These are phyloP conservation scores for Chionomys nivalis DNA, from an alignment of 2,113 vertebrate genomes.

Conservation along the genomic window DNA sequence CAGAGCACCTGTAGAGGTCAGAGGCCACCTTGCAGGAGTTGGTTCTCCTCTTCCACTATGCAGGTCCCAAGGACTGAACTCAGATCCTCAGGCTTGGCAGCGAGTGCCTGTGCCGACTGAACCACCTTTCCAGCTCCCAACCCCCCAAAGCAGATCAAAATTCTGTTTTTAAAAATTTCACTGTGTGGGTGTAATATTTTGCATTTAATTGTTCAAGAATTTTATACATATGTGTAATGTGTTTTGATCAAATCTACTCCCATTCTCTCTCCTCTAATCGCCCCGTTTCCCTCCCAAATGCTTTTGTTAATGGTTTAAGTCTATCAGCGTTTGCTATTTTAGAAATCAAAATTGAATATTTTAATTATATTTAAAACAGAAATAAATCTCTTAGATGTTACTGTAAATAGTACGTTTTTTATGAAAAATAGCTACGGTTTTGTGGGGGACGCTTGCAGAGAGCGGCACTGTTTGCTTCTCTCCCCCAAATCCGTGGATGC, in stretches of 20 bases:
- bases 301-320: neutral
- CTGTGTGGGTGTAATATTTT: neutral
- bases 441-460: neutral
- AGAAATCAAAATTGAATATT: neutral
- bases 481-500: neutral
- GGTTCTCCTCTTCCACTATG: neutral
- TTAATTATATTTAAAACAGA: conserved; percentile 13
- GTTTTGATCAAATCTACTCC: neutral
- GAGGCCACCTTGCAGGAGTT: neutral
- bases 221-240: neutral
- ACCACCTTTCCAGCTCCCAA: neutral
- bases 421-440: conserved; percentile 24
- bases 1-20: neutral
- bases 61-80: neutral
- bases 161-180: neutral
- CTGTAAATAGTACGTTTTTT: neutral
- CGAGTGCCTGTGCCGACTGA: neutral
- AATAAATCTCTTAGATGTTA: neutral
- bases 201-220: neutral
- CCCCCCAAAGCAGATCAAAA: neutral
- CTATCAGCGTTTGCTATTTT: conserved; percentile 12
- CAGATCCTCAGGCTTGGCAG: neutral
- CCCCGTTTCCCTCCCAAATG: neutral
- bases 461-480: neutral
- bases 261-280: neutral